Evolutionary conservation across 23 tunicate genomes (phyloP), one percentile per base, ranked within the genome.

Genomic region (Aplidium turbinatum): DNA sequence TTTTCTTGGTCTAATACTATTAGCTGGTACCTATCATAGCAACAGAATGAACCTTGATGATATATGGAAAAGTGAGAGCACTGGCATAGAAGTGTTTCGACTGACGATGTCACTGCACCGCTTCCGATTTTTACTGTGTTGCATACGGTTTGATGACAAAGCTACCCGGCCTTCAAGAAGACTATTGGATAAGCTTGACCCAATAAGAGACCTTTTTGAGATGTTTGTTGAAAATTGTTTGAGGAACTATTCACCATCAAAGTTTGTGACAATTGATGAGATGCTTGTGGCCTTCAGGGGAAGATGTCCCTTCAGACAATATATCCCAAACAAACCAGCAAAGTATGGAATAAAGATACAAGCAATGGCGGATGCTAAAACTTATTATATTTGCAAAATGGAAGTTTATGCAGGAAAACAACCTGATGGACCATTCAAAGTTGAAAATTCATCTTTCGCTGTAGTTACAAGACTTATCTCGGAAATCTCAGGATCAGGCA

Each of bases 321-420:
- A 35, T 34, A 66, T 35, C 35, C 72, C 51, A 66, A 66, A 35
- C 35, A 66, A 66, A 66, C 72, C 72, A 66, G 72, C 72, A 7
- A 66, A 36, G 26, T 66, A 66, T 66, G 72, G 72, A 7, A 35
- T 66, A 66, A 66, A 66, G 26, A 21, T 66, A 22, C 50, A 66
- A 34, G 26, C 35, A 4, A 5, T 66, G 30, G 26, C 35, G 26
- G 72, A 66, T 36, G 72, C 51, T 13, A 39, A 35, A 13, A 66
- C 51, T 16, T 22, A 38, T 36, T 66, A 66, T 26, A 66, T 36
- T 13, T 66, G 72, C 72, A 66, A 66, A 32, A 38, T 66, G 51
- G 72, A 66, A 66, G 72, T 66, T 32, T 66, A 66, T 38, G 72
- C 51, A 22, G 72, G 72, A 66, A 66, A 66, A 66, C 72, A 66